Evolutionary conservation across 2,888 invertebrate genomes (phyloP), one percentile per base, ranked within the genome.

Genomic region (Polydesmus complanatus): DNA sequence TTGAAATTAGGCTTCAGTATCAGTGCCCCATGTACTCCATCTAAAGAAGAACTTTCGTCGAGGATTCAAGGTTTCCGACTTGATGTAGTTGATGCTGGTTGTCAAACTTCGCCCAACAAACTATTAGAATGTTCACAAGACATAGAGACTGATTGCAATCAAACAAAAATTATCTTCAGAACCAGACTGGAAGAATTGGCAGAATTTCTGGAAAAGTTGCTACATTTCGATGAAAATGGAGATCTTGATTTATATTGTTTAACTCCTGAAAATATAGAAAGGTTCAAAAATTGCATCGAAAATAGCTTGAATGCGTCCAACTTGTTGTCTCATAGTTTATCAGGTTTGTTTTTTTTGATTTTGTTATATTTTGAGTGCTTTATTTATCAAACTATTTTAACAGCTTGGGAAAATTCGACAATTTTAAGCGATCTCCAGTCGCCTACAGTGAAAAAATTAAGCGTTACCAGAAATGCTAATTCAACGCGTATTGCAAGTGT

Each of bases 151-250:
- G 37, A 37, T 37, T 14, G 5, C 5, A 37, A 37, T 37, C 5
- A 5, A 37, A 37, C 37, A 37, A 37, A 37, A 14, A 14, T 8
- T 37, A 37, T 82, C 61, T 71, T 84, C 52, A 80, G 81, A 25
- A 77, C 75, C 2, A 77, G 83, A 47, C 73, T 84, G 56, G 82
- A 83, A 72, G 84, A 84, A 67, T 72, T 84, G 63, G 81, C 83
- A 0, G 77, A 78, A 67, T 84, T 84, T 69, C 72, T 84, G 66
- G 82, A 83, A 65, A 81, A 82, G 62, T 72, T 84, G 47, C 71
- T 84, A 25, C 78, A 79, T 61, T 80, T 83, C 60, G 67, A 69
- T 37, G 65, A 65, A n/a, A 63, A 64, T 23, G 69, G 68, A 19
- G 26, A 65, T 19, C 61, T 69, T 25, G 66, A 66, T 58, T 52